A percentile compares a stretch with the other conserved stretches of the same genome.
These are phyloP conservation scores for Entelurus aequoreus DNA, from an alignment of 2,113 vertebrate genomes.

Conservation along the genomic window DNA sequence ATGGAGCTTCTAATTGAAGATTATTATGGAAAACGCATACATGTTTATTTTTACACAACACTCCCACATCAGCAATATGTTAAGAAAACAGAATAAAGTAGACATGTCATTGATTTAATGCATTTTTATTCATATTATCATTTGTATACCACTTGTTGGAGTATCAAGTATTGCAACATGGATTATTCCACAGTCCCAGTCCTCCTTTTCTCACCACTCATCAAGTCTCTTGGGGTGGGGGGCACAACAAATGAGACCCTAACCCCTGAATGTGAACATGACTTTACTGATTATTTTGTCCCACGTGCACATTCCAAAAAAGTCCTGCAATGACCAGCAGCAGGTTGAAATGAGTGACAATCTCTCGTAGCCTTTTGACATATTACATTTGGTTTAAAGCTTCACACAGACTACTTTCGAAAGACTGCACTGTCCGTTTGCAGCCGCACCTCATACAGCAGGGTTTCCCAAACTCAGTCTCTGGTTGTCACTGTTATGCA, in stretches of 20 bases:
- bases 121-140: slow-evolving; percentile 50
- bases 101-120: slow-evolving; percentile 19
- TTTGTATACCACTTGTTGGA: slow-evolving; percentile 32
- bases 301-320: slow-evolving; percentile 46
- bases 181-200: slow-evolving; percentile 40
- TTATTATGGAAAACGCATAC: no score
- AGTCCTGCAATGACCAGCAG: slow-evolving; percentile 49
- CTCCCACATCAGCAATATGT: neutral
- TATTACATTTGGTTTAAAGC: neutral
- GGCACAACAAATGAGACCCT: neutral
- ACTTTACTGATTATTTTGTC: slow-evolving; percentile 19
- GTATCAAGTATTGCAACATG: slow-evolving; percentile 54
- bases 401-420: slow-evolving; percentile 9
- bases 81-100: neutral
- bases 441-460: no score
- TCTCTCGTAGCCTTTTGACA: neutral
- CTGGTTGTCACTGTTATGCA: no score
- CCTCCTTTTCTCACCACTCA: slow-evolving; percentile 23
- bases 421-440: neutral
- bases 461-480: no score
- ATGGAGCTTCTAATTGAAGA: no score
- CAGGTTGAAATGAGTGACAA: slow-evolving; percentile 31
- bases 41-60: neutral
- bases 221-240: slow-evolving; percentile 29
- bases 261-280: no score